A percentile compares a stretch with the other conserved stretches of the same genome.
Evolutionary conservation across 1,140 invertebrate species (phyloP).

Genomic region (Tribolium madens): DNA sequence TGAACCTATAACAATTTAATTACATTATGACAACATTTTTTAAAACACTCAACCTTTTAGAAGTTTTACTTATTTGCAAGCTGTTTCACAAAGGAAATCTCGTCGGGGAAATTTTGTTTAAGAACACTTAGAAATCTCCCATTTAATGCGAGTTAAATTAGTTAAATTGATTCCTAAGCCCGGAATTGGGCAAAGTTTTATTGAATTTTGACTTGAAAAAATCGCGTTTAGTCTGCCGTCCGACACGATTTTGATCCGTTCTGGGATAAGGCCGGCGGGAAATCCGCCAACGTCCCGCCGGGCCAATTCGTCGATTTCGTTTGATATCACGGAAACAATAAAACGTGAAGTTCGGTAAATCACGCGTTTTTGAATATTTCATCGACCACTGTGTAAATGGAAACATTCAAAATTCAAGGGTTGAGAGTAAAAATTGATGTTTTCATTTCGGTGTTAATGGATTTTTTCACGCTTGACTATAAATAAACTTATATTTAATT

Average conservation of each 20-base stretch:
- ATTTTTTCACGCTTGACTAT: background rate
- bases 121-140: too few relatives aligned
- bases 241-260: background rate
- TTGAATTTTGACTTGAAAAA: too few relatives aligned
- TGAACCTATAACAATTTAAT: constrained; percentile 7
- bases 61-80: too few relatives aligned
- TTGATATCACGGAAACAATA: background rate
- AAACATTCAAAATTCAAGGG: background rate
- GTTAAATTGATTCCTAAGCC: too few relatives aligned
- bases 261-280: background rate
- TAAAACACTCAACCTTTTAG: too few relatives aligned
- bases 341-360: background rate
- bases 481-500: background rate
- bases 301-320: background rate
- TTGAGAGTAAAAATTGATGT: background rate
- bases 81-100: too few relatives aligned
- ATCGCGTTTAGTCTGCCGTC: background rate
- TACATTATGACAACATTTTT: background rate
- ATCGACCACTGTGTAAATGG: background rate
- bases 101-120: too few relatives aligned
- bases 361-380: background rate
- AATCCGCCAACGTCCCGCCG: background rate
- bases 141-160: too few relatives aligned
- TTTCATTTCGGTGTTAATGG: background rate
- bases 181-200: too few relatives aligned